Percentiles rank a stretch among this genome's conserved stretches.
Evolutionary conservation across 2,888 invertebrate genomes (phyloP).

Genomic region (Elgonia sp.): DNA sequence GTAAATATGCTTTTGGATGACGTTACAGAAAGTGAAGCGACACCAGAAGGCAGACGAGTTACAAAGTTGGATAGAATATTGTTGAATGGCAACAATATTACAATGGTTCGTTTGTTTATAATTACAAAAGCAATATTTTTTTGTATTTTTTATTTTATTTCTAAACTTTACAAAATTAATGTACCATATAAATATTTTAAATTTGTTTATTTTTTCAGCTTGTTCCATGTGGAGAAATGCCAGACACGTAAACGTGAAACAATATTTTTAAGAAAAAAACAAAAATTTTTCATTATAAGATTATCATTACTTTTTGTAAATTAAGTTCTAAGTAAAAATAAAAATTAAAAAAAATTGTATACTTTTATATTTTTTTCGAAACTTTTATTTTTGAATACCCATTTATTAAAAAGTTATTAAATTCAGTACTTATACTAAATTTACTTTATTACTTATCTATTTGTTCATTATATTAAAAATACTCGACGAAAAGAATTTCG

Average conservation of each 20-base stretch:
- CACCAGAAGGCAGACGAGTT: conserved; percentile 97
- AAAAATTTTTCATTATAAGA: too few relatives aligned
- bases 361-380: too few relatives aligned
- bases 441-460: too few relatives aligned
- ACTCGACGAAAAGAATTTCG: too few relatives aligned
- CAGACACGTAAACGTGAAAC: conserved; percentile 87
- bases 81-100: conserved; percentile 99
- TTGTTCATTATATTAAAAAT: too few relatives aligned
- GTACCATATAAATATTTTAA: too few relatives aligned
- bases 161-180: neutral
- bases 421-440: too few relatives aligned
- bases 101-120: conserved; percentile 94
- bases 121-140: neutral
- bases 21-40: conserved; percentile 99
- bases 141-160: conserved; percentile 11
- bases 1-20: conserved; percentile 99
- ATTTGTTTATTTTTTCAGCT: conserved; percentile 90
- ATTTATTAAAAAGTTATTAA: too few relatives aligned
- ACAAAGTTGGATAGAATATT: conserved; percentile 99
- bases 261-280: conserved; percentile 9
- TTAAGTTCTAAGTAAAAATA: too few relatives aligned
- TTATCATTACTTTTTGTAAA: too few relatives aligned
- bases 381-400: too few relatives aligned
- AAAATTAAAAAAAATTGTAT: too few relatives aligned
- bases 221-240: conserved; percentile 94